Evolutionary conservation across 1,140 invertebrate genomes (phyloP).

Genomic region (Leucophenga varia): DNA sequence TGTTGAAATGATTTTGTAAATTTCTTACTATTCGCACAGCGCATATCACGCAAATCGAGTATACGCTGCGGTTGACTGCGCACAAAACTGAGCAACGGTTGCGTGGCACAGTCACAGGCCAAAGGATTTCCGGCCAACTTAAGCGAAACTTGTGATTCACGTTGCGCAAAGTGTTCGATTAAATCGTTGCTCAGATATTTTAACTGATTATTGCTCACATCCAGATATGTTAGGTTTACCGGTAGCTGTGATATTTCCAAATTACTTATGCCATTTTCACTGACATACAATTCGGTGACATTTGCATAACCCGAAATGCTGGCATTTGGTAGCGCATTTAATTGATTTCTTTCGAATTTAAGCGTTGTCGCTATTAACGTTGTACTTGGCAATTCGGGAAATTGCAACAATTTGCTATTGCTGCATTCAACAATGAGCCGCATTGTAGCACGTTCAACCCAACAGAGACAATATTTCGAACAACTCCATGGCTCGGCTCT

Average conservation of each 20-base stretch:
- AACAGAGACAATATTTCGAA: slow-evolving; percentile 59
- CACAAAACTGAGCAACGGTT: slow-evolving; percentile 61
- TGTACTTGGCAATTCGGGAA: slow-evolving; percentile 44
- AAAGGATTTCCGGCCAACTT: slow-evolving; percentile 65
- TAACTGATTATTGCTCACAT: slow-evolving; percentile 61
- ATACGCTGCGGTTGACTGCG: slow-evolving; percentile 55
- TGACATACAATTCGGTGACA: slow-evolving; percentile 58
- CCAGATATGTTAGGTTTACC: slow-evolving; percentile 49
- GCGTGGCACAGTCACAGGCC: slow-evolving; percentile 63
- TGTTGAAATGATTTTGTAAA: slow-evolving; percentile 28
- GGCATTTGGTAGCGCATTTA: slow-evolving; percentile 54
- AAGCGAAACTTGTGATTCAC: slow-evolving; percentile 45
- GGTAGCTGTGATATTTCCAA: slow-evolving; percentile 48
- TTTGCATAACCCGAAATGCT: slow-evolving; percentile 51
- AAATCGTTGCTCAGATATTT: slow-evolving; percentile 47
- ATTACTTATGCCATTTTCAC: slow-evolving; percentile 59
- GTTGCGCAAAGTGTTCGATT: slow-evolving; percentile 44
- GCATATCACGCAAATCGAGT: slow-evolving; percentile 50
- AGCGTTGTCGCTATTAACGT: slow-evolving; percentile 49
- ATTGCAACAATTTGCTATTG: slow-evolving; percentile 33
- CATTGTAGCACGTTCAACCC: slow-evolving; percentile 45
- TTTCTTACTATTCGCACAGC: slow-evolving; percentile 54
- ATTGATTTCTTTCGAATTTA: slow-evolving; percentile 58
- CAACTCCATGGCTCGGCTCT: slow-evolving; percentile 50
- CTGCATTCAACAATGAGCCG: slow-evolving; percentile 61